Conservation (phyloP, 2,113 vertebrate genomes). For the Myotis lucifugus region DNA sequence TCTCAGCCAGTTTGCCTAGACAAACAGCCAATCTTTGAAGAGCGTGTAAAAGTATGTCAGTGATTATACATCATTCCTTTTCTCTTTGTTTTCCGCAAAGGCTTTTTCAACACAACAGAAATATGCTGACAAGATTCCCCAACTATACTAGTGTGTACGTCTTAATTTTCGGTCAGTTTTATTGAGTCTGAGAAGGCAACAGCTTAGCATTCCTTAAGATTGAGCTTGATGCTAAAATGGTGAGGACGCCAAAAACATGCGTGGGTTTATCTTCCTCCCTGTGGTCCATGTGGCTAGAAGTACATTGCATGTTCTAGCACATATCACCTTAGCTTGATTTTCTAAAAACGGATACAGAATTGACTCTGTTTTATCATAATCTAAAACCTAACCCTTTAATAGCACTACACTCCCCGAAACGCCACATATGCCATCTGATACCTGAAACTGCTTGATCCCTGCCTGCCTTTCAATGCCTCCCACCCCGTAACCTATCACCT, state of each 20-base stretch:
- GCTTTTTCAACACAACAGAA: neutral
- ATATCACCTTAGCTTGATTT: neutral
- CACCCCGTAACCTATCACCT: neutral
- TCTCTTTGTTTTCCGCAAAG: neutral
- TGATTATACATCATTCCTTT: neutral
- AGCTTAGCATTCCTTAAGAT: neutral
- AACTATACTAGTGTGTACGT: neutral
- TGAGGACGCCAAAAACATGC: neutral
- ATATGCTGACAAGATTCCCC: neutral
- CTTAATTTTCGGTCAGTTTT: neutral
- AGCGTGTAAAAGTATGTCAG: neutral
- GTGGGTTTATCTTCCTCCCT: neutral
- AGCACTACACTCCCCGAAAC: neutral
- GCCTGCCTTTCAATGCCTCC: neutral
- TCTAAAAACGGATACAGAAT: neutral
- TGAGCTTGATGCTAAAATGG: rapidly evolving
- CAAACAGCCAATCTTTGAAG: neutral
- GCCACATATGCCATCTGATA: neutral
- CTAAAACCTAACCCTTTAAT: neutral
- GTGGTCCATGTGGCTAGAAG: neutral
- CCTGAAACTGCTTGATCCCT: neutral
- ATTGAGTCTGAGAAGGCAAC: neutral
- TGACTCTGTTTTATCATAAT: neutral
- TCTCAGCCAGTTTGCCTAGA: neutral
- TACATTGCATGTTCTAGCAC: neutral